phyloP scores from a whole-genome alignment of 2,797 vertebrate genomes.

The Acridotheres tristis region DNA sequence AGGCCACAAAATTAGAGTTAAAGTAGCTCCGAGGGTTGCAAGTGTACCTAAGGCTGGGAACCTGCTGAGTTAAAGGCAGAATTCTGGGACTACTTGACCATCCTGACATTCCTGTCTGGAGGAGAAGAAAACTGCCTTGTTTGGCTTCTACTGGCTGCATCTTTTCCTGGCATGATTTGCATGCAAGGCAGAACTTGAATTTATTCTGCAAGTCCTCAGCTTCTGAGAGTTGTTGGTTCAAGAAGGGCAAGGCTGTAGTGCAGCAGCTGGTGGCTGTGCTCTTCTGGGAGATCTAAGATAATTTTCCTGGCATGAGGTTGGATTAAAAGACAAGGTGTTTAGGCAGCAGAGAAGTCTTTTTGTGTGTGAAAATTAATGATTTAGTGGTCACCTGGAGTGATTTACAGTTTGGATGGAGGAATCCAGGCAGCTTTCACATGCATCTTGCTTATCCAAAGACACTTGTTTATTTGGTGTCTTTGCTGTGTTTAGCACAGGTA shows the following conservation, averaged over 20 bases:
- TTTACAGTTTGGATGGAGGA: not conserved
- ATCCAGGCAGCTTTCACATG: not conserved
- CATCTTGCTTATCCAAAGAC: not conserved
- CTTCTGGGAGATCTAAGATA: not conserved
- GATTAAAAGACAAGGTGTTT: not conserved
- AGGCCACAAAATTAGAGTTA: not conserved
- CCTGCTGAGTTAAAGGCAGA: not conserved
- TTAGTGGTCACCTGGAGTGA: not conserved
- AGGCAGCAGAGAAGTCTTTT: not conserved
- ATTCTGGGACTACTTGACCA: not conserved
- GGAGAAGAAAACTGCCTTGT: not conserved
- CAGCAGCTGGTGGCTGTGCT: not conserved
- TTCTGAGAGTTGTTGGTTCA: not conserved
- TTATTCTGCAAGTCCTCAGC: not conserved
- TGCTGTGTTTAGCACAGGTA: accelerated
- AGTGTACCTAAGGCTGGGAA: not conserved
- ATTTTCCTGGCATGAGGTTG: not conserved
- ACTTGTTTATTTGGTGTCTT: not conserved
- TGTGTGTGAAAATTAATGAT: not conserved
- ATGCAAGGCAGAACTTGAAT: not conserved
- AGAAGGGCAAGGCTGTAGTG: not conserved
- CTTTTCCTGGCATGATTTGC: not conserved
- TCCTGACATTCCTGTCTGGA: not conserved
- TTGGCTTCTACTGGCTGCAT: not conserved
- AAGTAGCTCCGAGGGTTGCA: not conserved